Evolutionary conservation across 2,113 vertebrate species (phyloP).

Genomic region (Pipa parva): DNA sequence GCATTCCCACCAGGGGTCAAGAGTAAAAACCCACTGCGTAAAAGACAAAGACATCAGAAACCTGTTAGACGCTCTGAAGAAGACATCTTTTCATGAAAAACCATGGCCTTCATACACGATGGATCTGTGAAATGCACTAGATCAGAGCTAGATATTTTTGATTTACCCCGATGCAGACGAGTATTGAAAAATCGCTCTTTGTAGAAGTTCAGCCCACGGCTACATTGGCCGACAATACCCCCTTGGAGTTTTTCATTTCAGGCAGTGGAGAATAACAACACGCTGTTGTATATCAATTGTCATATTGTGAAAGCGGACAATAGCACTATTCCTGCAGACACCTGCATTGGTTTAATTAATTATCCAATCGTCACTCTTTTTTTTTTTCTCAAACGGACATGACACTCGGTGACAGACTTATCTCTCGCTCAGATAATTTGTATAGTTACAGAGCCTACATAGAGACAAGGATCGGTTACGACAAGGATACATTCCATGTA

Average conservation of each 20-base stretch:
- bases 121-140: too few species aligned
- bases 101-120: too few species aligned
- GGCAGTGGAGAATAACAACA: background rate
- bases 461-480: too few species aligned
- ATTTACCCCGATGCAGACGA: background rate
- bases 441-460: background rate
- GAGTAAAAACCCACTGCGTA: background rate
- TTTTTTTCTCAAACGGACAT: too few species aligned
- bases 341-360: background rate
- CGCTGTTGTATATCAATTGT: background rate
- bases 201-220: background rate
- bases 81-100: background rate
- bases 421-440: background rate
- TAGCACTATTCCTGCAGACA: background rate
- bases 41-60: background rate
- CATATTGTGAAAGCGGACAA: background rate
- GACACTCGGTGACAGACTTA: too few species aligned
- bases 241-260: background rate
- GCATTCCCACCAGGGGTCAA: background rate
- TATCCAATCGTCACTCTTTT: background rate
- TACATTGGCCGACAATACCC: background rate
- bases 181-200: background rate
- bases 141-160: too few species aligned
- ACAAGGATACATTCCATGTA: too few species aligned
- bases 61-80: background rate